Base-by-base conservation (phyloP, 1,140 invertebrate species). In the Fopius arisanus region DNA sequence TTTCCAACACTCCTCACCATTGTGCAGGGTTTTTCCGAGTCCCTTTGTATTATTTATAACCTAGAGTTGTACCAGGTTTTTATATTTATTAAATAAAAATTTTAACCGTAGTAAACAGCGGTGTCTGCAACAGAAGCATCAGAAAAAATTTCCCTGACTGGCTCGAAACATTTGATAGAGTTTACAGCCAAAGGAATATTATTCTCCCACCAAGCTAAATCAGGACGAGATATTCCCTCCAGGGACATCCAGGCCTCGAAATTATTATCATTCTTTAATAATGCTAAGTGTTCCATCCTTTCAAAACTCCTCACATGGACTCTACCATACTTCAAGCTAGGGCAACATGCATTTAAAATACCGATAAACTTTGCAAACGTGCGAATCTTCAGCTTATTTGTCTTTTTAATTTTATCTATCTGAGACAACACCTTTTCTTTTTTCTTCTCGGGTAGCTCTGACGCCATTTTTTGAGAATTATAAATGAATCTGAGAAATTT, bases 331-430 rank as follows among this genome's bases (percentile, higher is more conserved):
- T 63, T 40, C 23, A 65, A 26, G 4, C 59, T 28, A n/a, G 23
- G 26, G 19, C 70, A 72, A 16, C 70, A 66, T 16, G 59, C 28
- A 5, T 63, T 69, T 3, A 75, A 62, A 6, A 41, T 26, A 41
- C 74, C 74, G 5, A 75, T 51, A 19, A 70, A 68, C 4, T 40
- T 14, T 54, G 74, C 68, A 29, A 75, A 75, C 19, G 67, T 63
- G 7, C 66, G n/a, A 10, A 75, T 72, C 33, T 29, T 51, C 23
- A 69, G 67, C 12, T 7, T 23, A 21, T 59, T 26, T 2, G 14
- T 67, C 31, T 37, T 51, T 51, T 16, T 37, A 48, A 75, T 41
- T 33, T 67, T 59, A 14, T 28, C 19, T 12, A 75, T 51, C 14
- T 51, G 37, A 9, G 26, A 10, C 0, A 23, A 5, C 12, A 70